A percentile compares a stretch with the other conserved stretches of the same genome.
Conservation (phyloP, 2,113 vertebrate species). For the Myotis yumanensis region DNA sequence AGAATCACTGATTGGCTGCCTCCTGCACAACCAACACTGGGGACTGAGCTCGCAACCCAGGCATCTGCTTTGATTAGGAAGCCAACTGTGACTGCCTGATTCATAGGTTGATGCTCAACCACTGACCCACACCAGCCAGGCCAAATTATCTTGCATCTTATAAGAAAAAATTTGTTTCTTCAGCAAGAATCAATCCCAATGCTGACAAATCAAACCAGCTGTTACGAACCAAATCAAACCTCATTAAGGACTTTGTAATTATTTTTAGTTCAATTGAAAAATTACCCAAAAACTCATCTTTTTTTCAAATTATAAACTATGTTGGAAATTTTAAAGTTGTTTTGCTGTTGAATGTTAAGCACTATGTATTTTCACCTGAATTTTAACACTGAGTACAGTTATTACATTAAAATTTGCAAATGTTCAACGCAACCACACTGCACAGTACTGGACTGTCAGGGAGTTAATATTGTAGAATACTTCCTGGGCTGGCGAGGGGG, state of each 20-base stretch:
- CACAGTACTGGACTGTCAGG: not conserved
- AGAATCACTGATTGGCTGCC: too few species aligned
- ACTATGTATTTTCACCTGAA: not conserved
- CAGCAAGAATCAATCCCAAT: not conserved
- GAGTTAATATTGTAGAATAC: not conserved
- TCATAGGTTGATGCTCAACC: too few species aligned
- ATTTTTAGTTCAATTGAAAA: constrained; percentile 39
- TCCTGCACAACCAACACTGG: too few species aligned
- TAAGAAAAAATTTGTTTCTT: constrained; percentile 34
- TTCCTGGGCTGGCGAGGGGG: not conserved
- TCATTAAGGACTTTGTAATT: not conserved
- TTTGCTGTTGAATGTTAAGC: constrained; percentile 2
- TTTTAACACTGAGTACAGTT: not conserved
- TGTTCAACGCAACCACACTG: not conserved
- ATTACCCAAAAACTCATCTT: not conserved
- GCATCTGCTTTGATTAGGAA: too few species aligned
- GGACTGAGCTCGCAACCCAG: too few species aligned
- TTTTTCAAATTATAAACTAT: not conserved
- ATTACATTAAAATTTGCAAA: constrained; percentile 30
- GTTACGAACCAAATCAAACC: constrained; percentile 5
- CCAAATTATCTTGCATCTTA: not conserved
- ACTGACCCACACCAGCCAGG: too few species aligned
- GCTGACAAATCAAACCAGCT: not conserved
- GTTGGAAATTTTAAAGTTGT: not conserved
- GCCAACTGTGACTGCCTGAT: too few species aligned